Evolutionary conservation across 2,113 vertebrate species (phyloP), one percentile per base, ranked within the genome.

Genomic region (Trichechus manatus): DNA sequence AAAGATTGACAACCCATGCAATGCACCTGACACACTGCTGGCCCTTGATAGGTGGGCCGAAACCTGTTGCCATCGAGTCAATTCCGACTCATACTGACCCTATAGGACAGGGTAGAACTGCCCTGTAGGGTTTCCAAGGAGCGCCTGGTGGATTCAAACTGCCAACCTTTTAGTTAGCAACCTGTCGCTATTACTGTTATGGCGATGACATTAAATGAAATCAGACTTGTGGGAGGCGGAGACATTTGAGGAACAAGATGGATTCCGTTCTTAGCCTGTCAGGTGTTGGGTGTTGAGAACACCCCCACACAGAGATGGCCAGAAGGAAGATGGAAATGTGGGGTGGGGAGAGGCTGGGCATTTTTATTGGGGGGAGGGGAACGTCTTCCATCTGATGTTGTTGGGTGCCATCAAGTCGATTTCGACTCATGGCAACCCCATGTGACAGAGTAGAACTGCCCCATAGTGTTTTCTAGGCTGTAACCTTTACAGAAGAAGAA

Each of bases 231-330:
- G 25, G 82, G 15, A 80, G 63, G 83, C 9, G 25, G 66, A 47
- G 39, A 9, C 64, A 33, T 68, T 75, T 23, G 33, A 95, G 31
- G 56, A 63, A 95, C 27, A 68, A 95, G 27, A 31, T 63, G 2
- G 36, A 92, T 82, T 94, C 31, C 64, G 29, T 63, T 79, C 42
- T 63, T 74, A 86, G n/a, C 31, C 50, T 92, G 61, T 83, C n/a
- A 66, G 22, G 53, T 80, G 74, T 74, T 80, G 27, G 72, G 56
- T 90, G 27, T 93, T 82, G 50, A 36, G 66, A 50, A 80, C 31
- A 88, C 44, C 50, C 25, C 75, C 78, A 70, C 33, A 39, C 66
- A 25, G 83, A 79, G n/a, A 56, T 36, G 53, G 78, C 56, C 82
- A 53, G 64, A 95, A 95, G 84, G 64, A 13, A n/a, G 5, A 0